phyloP scores from a whole-genome alignment of 2,888 invertebrate species.

The Lepidonotus clava region DNA sequence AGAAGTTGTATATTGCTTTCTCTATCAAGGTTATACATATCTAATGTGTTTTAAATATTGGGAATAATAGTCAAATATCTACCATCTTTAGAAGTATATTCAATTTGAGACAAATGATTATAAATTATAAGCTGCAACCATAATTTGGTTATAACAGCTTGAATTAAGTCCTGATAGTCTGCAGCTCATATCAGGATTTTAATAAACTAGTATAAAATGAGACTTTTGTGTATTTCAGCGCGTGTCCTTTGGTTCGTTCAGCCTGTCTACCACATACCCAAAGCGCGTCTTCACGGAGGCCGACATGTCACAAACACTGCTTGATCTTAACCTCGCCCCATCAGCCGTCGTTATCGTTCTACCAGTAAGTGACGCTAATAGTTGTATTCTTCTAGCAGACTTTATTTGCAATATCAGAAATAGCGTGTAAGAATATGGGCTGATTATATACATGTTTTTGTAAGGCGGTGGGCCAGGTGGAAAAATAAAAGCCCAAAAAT shows the following conservation, averaged over 20 bases:
- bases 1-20: too few relatives aligned
- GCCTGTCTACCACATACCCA: slow-evolving; percentile 89
- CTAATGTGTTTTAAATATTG: too few relatives aligned
- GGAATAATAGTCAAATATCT: not conserved
- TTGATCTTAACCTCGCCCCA: slow-evolving; percentile 87
- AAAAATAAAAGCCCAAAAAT: not conserved
- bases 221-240: not conserved
- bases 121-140: not conserved
- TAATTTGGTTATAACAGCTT: not conserved
- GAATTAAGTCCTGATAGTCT: not conserved
- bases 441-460: not conserved
- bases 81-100: not conserved
- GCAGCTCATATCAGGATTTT: not conserved
- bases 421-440: not conserved
- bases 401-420: not conserved
- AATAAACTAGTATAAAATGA: not conserved
- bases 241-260: slow-evolving; percentile 81
- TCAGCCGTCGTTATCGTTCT: slow-evolving; percentile 89
- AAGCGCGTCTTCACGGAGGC: slow-evolving; percentile 85
- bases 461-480: not conserved
- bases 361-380: too few relatives aligned
- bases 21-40: too few relatives aligned
- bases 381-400: not conserved
- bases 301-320: slow-evolving; percentile 83
- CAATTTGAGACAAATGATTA: not conserved